Conservation (phyloP, 2,797 vertebrate genomes). For the Lacerta bilineata region DNA sequence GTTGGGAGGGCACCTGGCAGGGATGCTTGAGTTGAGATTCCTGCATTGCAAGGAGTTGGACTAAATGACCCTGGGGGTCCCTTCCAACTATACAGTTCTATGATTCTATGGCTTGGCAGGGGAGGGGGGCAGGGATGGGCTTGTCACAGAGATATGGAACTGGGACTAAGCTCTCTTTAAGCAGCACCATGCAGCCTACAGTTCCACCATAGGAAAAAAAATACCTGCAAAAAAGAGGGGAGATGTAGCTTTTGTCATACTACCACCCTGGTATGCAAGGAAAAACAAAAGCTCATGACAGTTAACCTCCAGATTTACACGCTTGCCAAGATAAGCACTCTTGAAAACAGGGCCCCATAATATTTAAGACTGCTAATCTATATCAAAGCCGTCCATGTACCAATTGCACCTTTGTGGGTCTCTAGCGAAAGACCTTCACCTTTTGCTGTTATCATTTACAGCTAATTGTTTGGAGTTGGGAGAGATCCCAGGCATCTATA, state of each 20-base stretch:
- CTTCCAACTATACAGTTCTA: too few relatives aligned
- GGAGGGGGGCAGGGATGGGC: too few relatives aligned
- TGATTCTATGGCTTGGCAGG: too few relatives aligned
- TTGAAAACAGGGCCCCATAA: neutral
- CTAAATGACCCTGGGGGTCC: too few relatives aligned
- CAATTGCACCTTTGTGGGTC: neutral
- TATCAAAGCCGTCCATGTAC: neutral
- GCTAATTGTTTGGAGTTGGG: neutral
- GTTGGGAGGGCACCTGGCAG: too few relatives aligned
- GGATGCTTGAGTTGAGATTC: too few relatives aligned
- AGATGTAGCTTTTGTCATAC: neutral
- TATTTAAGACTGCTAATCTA: neutral
- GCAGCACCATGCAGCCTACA: too few relatives aligned
- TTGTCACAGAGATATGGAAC: neutral
- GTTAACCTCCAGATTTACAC: neutral
- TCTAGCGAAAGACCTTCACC: too few relatives aligned
- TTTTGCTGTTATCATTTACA: neutral
- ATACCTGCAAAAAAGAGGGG: too few relatives aligned
- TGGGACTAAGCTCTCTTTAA: neutral
- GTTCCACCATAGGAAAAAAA: neutral
- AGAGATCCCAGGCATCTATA: too few relatives aligned
- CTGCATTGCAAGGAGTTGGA: too few relatives aligned
- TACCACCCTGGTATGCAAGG: neutral
- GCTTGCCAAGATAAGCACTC: constrained; percentile 4
- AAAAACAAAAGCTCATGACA: neutral